Evolutionary conservation across 2,888 invertebrate genomes (phyloP).

Genomic region (Parnassius glacialis): DNA sequence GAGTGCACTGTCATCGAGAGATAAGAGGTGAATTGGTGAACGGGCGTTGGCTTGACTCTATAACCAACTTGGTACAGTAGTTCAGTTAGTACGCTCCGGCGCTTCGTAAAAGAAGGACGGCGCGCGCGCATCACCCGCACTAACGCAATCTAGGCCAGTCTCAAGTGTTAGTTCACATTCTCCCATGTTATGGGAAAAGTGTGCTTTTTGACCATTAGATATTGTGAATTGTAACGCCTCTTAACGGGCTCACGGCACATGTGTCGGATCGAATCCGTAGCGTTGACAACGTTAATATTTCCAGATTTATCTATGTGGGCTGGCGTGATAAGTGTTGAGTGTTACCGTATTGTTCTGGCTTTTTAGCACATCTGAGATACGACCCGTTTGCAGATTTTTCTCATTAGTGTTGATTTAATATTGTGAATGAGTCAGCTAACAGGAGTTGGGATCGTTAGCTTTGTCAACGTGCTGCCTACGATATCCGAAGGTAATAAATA

Average conservation of each 20-base stretch:
- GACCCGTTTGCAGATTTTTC: constrained; percentile 50
- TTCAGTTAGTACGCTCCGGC: constrained; percentile 59
- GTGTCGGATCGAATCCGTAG: constrained; percentile 47
- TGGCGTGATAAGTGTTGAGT: constrained; percentile 68
- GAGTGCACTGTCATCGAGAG: constrained; percentile 60
- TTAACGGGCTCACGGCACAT: constrained; percentile 30
- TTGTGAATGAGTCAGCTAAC: constrained; percentile 80
- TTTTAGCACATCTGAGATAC: constrained; percentile 31
- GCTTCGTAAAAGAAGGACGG: constrained; percentile 60
- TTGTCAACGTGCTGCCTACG: constrained; percentile 78
- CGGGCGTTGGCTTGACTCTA: constrained; percentile 63
- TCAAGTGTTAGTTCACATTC: constrained; percentile 62
- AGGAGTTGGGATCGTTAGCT: constrained; percentile 76
- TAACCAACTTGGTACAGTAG: too few species aligned
- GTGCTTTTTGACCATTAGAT: constrained; percentile 51
- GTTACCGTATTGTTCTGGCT: constrained; percentile 51
- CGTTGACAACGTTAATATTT: constrained; percentile 46
- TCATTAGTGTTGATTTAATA: constrained; percentile 58
- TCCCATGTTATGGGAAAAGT: constrained; percentile 58
- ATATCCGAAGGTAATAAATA: constrained; percentile 70
- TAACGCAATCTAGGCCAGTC: constrained; percentile 58
- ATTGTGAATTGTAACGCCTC: constrained; percentile 46
- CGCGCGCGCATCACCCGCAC: constrained; percentile 60
- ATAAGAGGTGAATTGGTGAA: constrained; percentile 76
- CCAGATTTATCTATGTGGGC: constrained; percentile 65